phyloP scores from a whole-genome alignment of 1,140 invertebrate species.

The Tribolium madens region DNA sequence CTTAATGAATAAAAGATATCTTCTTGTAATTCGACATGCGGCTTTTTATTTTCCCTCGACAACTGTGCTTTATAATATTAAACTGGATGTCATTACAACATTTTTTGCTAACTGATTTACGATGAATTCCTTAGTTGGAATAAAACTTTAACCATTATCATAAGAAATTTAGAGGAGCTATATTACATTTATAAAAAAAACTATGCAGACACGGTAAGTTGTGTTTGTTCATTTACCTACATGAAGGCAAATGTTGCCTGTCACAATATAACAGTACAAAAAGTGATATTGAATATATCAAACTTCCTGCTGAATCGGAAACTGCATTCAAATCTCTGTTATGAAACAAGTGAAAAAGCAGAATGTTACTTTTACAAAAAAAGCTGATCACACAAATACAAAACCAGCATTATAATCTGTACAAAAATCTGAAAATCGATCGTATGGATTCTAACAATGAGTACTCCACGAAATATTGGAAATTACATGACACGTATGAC shows the following conservation, averaged over 20 bases:
- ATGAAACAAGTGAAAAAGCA: neutral
- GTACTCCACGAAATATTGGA: neutral
- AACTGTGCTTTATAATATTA: constrained; percentile 13
- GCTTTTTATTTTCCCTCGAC: constrained; percentile 20
- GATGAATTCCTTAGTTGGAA: neutral
- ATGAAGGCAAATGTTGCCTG: neutral
- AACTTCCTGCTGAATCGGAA: constrained; percentile 40
- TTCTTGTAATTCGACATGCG: constrained; percentile 36
- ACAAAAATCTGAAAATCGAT: neutral
- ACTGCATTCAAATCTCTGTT: constrained; percentile 25
- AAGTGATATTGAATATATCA: constrained; percentile 32
- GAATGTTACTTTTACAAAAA: neutral
- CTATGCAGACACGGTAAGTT: neutral
- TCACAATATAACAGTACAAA: neutral
- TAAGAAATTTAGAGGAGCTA: neutral
- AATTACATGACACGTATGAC: neutral
- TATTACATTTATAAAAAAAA: neutral
- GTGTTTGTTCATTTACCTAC: neutral
- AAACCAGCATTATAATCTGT: neutral
- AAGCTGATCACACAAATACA: neutral
- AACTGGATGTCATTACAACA: constrained; percentile 22
- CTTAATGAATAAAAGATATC: constrained; percentile 41
- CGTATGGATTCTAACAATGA: neutral
- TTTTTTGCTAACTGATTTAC: constrained; percentile 15
- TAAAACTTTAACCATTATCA: neutral